These are phyloP conservation scores for Noturus placidus DNA, from an alignment of 2,113 vertebrate species.

Conservation along the genomic window DNA sequence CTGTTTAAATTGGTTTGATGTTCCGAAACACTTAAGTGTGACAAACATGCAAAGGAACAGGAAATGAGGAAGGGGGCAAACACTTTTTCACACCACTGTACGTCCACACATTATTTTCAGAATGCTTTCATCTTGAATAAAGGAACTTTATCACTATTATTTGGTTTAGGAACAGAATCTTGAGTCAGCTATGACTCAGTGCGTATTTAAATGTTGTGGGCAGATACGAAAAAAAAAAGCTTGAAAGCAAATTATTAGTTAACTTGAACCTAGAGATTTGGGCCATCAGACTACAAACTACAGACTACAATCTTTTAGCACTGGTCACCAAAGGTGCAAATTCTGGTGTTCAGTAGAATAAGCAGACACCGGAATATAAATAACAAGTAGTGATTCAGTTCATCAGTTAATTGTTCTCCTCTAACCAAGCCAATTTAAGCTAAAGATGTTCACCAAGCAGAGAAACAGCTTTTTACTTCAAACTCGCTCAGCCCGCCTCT, in stretches of 20 bases:
- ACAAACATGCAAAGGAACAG: no score
- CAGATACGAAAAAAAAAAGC: conserved; percentile 12
- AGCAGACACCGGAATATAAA: not conserved
- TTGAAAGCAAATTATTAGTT: not conserved
- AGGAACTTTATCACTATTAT: not conserved
- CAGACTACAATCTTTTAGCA: not conserved
- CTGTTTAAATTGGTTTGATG: no score
- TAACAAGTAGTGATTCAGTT: not conserved
- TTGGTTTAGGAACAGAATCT: not conserved
- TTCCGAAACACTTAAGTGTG: no score
- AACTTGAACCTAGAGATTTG: not conserved
- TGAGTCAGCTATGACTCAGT: conserved; percentile 16
- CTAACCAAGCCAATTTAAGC: not conserved
- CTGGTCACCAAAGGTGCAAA: not conserved
- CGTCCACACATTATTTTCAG: not conserved
- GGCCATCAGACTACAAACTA: not conserved
- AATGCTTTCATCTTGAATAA: not conserved
- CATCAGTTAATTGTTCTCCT: not conserved
- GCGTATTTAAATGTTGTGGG: not conserved
- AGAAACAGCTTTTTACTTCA: not conserved
- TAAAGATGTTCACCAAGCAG: not conserved
- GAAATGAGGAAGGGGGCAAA: no score
- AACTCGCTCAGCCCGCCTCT: no score
- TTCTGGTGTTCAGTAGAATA: not conserved
- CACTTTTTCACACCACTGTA: no score